Evolutionary conservation across 2,113 vertebrate species (phyloP), one percentile per base, ranked within the genome.

Genomic region (Cyprinodon tularosa): DNA sequence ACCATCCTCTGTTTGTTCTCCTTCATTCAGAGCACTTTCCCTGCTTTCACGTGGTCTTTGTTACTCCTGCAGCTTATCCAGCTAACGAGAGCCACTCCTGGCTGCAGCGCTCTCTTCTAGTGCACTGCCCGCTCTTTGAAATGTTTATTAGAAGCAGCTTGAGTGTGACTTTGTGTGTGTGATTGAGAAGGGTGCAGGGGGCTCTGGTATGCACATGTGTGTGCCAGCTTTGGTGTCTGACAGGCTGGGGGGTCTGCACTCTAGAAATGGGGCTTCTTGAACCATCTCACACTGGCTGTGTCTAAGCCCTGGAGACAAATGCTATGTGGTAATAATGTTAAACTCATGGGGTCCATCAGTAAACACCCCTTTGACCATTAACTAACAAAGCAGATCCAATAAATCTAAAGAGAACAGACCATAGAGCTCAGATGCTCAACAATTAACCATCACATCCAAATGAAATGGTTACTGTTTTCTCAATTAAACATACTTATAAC

Each of bases 191-290:
- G 86, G 90, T 84, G 84, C 78, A 90, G 82, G 82, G 88, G 82
- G 80, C 76, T 91, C 87, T 93, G 92, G 92, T 92, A 91, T 92
- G 91, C 94, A 94, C 92, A 94, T 94, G 93, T 94, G 93, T 87
- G 82, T 91, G 89, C 92, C 94, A 94, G 93, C 90, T 94, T 93
- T 61, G 20, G 80, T 80, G 88, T 90, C 87, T 89, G 79, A 90
- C 88, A 87, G 76, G 61, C 78, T 88, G 87, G 90, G 89, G 90
- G 91, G 90, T 90, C 90, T 44, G 76, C 72, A 78, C 85, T 86
- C 85, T 84, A 71, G 68, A 82, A 87, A 85, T 8, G 38, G 77
- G 57, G 74, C 72, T 57, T 81, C 64, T 78, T 68, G 71, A 2
- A 64, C 7, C 50, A 57, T 10, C 71, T 39, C 76, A 68, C 48